A percentile compares a stretch with the other conserved stretches of the same genome.
Conservation (phyloP, 1,140 invertebrate species). For the Zaprionus nigranus region DNA sequence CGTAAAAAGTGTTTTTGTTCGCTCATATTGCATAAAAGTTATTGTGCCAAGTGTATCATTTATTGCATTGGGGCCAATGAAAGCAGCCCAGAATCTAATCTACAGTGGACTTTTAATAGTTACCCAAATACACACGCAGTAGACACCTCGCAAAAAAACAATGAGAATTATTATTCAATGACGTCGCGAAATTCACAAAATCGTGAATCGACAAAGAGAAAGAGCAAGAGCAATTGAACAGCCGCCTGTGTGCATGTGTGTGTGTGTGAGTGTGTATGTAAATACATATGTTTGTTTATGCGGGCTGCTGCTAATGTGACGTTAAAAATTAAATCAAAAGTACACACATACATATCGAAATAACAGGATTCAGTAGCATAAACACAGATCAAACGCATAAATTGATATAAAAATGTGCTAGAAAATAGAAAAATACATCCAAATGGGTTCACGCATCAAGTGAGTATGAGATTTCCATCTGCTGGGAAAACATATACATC, state of each 20-base stretch:
- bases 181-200: slow-evolving; percentile 63
- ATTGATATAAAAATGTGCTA: slow-evolving; percentile 70
- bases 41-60: slow-evolving; percentile 58
- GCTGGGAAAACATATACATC: slow-evolving; percentile 21
- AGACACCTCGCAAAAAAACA: slow-evolving; percentile 37
- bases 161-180: slow-evolving; percentile 58
- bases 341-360: slow-evolving; percentile 37
- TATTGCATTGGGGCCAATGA: slow-evolving; percentile 54
- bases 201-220: slow-evolving; percentile 53
- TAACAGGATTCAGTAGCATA: slow-evolving; percentile 28
- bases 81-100: slow-evolving; percentile 47
- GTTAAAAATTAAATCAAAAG: slow-evolving; percentile 40
- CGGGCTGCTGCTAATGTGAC: slow-evolving; percentile 39
- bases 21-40: slow-evolving; percentile 58
- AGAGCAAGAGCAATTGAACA: slow-evolving; percentile 35
- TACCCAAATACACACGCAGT: slow-evolving; percentile 33
- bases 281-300: slow-evolving; percentile 55
- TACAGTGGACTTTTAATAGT: slow-evolving; percentile 41
- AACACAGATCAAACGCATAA: slow-evolving; percentile 44
- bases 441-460: slow-evolving; percentile 82
- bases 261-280: slow-evolving; percentile 38
- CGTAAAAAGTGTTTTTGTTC: slow-evolving; percentile 62
- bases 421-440: slow-evolving; percentile 29
- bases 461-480: slow-evolving; percentile 67
- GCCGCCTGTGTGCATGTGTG: slow-evolving; percentile 18